Evolutionary conservation across 2,888 invertebrate species (phyloP), one percentile per base, ranked within the genome.

Genomic region (Lochmaea crataegi): DNA sequence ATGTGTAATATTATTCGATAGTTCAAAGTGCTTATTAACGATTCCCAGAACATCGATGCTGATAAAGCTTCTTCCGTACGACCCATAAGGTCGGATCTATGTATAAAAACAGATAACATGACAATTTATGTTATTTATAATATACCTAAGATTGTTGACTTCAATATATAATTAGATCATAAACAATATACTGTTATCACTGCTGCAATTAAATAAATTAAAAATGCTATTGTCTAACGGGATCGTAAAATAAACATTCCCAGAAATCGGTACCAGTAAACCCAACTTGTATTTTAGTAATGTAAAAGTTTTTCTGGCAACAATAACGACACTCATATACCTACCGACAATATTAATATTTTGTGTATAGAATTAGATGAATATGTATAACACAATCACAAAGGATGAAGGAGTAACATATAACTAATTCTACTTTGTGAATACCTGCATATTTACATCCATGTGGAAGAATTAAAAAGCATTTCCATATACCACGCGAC

Each of bases 81-180:
- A 38, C 60, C 60, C n/a, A n/a, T 38, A 32, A 60, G 60, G 60
- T 60, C 60, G 38, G 14, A 53, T 7, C 32, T 60, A 32, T 60
- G 14, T 60, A 38, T 32, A 38, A 26, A 60, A 60, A 38, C 16
- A 60, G 60, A 60, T 60, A 60, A 60, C n/a, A n/a, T n/a, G n/a
- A 18, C 56, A 16, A 18, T 56, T 22, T 14, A 38, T 32, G 7
- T 53, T 38, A 38, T 60, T 57, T 11, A 60, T 38, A 38, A 60
- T 60, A 60, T 16, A 60, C n/a, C 38, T 32, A 32, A 60, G 38
- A 38, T 38, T 38, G 38, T 60, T 60, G 60, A 60, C 60, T 60
- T 38, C 7, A n/a, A n/a, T 32, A 60, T 38, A 38, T 60, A 60
- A 38, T 38, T 60, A 60, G 18, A 60, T 60, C 9, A 60, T 38